Conservation (phyloP, 1,140 invertebrate species). For the Meloidogyne chitwoodi region DNA sequence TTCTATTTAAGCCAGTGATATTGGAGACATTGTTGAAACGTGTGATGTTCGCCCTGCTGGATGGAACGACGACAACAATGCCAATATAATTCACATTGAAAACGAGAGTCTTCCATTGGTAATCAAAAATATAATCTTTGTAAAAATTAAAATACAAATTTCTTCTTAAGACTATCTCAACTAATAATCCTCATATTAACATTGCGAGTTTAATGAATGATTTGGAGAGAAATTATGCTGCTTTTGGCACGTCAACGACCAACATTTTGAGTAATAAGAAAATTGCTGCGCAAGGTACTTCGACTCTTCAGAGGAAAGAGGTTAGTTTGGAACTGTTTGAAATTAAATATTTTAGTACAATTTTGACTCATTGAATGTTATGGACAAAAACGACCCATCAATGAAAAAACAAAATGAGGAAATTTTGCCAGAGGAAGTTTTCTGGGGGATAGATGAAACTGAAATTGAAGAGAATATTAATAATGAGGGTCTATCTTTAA, state of each 20-base stretch:
- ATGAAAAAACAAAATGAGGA: not conserved
- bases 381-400: not conserved
- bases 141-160: not conserved
- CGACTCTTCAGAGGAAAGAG: not conserved
- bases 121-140: not conserved
- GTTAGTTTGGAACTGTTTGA: not conserved
- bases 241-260: slow-evolving; percentile 1
- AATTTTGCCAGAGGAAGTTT: not conserved
- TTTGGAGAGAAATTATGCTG: slow-evolving; percentile 26
- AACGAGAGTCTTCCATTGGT: slow-evolving; percentile 26
- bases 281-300: not conserved
- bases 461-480: not conserved
- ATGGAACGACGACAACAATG: slow-evolving; percentile 22
- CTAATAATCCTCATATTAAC: slow-evolving; percentile 31
- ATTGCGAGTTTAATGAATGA: slow-evolving; percentile 30
- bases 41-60: slow-evolving; percentile 16
- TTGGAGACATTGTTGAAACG: slow-evolving; percentile 6
- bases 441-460: not conserved
- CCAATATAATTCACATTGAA: slow-evolving; percentile 6
- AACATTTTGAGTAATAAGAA: not conserved
- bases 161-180: slow-evolving; percentile 26
- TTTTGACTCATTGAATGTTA: not conserved
- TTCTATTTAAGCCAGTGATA: not conserved
- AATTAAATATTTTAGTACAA: not conserved
- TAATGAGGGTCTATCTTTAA: not conserved